Conservation (phyloP, 64 coral and sea anemone genomes). For the Pachyseris speciosa region DNA sequence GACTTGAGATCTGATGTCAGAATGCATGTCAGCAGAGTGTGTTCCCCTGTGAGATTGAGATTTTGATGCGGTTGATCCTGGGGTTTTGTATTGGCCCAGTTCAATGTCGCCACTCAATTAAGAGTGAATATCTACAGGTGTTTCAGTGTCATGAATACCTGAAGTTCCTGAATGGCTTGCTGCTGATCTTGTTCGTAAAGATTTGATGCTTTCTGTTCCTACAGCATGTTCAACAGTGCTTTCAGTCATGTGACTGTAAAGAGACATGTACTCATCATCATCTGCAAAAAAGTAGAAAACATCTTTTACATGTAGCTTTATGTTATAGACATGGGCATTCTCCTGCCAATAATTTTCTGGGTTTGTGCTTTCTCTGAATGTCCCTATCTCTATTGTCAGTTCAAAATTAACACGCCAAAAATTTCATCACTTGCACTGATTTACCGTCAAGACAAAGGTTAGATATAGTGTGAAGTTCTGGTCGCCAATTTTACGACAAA, state of each 20-base stretch:
- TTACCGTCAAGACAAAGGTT: no score
- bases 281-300: slow-evolving; percentile 36
- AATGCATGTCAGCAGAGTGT: slow-evolving; percentile 5
- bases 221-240: neutral
- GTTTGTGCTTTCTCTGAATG: no score
- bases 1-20: slow-evolving; percentile 2
- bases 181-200: slow-evolving; percentile 17
- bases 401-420: no score
- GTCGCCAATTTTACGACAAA: no score
- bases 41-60: slow-evolving; percentile 7
- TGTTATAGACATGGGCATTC: neutral
- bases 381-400: no score
- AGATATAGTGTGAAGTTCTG: no score
- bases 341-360: no score
- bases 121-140: slow-evolving; percentile 33
- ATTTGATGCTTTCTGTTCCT: slow-evolving; percentile 31
- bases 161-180: slow-evolving; percentile 55
- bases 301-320: neutral
- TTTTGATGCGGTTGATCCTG: slow-evolving; percentile 7
- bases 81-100: slow-evolving; percentile 26
- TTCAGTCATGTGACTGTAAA: slow-evolving; percentile 53
- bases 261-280: slow-evolving; percentile 83
- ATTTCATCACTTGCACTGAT: no score
- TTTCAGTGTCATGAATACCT: slow-evolving; percentile 55
- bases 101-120: slow-evolving; percentile 14